phyloP scores from a whole-genome alignment of 2,797 vertebrate species.

The Limnodromus scolopaceus region DNA sequence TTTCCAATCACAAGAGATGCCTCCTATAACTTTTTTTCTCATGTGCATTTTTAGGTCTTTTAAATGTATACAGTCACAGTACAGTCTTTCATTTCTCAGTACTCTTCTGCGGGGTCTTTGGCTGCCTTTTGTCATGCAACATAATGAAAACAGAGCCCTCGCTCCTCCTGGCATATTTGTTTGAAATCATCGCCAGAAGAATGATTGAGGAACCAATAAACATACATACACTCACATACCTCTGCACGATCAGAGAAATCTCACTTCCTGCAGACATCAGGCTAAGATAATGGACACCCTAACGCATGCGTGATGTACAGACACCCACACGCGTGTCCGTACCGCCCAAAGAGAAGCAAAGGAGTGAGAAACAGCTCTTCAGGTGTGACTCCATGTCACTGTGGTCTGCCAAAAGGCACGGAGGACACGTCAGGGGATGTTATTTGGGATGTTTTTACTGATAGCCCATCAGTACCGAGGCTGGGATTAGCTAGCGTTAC shows the following conservation, averaged over 20 bases:
- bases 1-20: background rate
- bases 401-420: background rate
- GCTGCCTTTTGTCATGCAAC: background rate
- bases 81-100: background rate
- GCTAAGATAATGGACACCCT: background rate
- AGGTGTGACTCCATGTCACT: background rate
- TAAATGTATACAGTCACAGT: background rate
- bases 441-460: background rate
- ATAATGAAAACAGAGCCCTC: background rate
- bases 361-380: background rate
- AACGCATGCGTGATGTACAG: background rate
- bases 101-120: background rate
- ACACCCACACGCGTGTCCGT: background rate
- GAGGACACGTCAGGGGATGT: background rate
- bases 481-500: background rate
- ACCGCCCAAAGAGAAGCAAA: background rate
- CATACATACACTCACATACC: background rate
- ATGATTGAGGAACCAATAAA: background rate
- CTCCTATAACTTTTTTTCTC: background rate
- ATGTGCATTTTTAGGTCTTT: background rate
- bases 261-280: background rate
- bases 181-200: background rate
- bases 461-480: background rate
- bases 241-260: background rate
- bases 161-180: background rate